phyloP scores from a whole-genome alignment of 2,113 vertebrate species.

The Fulica atra region DNA sequence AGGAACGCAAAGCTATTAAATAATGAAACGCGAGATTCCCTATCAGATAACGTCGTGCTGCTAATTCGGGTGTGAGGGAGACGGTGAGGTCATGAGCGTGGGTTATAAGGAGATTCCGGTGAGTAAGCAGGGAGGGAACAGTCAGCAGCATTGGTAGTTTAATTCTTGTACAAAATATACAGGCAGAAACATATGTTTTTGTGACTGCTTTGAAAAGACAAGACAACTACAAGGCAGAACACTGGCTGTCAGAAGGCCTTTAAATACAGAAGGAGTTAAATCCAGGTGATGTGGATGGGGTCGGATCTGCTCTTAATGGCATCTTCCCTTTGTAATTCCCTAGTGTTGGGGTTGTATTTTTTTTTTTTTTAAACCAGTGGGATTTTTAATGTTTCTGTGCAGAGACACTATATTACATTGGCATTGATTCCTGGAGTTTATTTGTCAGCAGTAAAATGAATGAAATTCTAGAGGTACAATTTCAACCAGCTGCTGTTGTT shows the following conservation, averaged over 20 bases:
- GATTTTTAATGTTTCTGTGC: background rate
- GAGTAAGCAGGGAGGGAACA: background rate
- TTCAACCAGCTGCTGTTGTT: conserved; percentile 60
- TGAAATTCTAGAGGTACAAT: conserved; percentile 53
- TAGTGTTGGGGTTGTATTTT: background rate
- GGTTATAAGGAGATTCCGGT: background rate
- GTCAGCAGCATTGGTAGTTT: fast-evolving
- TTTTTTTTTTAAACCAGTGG: background rate
- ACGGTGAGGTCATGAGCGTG: background rate
- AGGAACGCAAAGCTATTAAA: conserved; percentile 18
- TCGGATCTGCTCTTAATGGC: background rate
- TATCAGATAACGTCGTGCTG: conserved; percentile 4
- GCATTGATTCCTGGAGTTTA: conserved; percentile 59
- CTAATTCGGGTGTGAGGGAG: conserved; percentile 33
- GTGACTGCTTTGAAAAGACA: background rate
- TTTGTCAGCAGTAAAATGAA: conserved; percentile 63
- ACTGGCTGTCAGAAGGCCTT: background rate
- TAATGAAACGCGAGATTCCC: conserved; percentile 35
- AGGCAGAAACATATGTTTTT: background rate
- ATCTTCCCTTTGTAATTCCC: background rate
- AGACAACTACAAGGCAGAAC: background rate
- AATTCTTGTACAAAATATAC: background rate
- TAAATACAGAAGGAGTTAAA: background rate
- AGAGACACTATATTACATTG: conserved; percentile 11
- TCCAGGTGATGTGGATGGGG: background rate